phyloP scores from a whole-genome alignment of 2,888 invertebrate genomes.

The Watsonalla binaria region DNA sequence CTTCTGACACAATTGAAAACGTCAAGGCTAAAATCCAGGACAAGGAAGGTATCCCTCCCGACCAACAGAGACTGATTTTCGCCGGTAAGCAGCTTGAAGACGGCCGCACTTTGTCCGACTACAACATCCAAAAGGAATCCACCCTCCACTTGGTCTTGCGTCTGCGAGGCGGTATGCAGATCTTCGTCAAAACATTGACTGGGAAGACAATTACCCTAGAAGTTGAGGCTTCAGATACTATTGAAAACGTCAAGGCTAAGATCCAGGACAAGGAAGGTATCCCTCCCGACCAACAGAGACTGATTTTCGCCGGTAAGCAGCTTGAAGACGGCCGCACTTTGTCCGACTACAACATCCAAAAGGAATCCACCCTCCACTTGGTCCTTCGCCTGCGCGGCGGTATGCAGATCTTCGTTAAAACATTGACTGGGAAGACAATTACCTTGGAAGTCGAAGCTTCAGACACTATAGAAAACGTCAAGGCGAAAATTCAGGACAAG shows the following conservation, averaged over 20 bases:
- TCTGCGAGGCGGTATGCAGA: background rate
- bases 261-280: background rate
- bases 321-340: background rate
- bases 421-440: background rate
- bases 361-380: background rate
- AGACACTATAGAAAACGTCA: background rate
- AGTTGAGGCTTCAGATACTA: background rate
- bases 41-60: conserved; percentile 18
- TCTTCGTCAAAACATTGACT: background rate
- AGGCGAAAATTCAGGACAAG: background rate
- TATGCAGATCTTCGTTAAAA: conserved; percentile 27
- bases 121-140: conserved; percentile 9
- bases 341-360: background rate
- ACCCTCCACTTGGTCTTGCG: background rate
- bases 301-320: background rate
- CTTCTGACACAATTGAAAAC: conserved; percentile 20
- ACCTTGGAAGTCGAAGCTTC: background rate
- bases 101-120: conserved; percentile 12
- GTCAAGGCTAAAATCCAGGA: conserved; percentile 19
- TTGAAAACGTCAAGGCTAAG: background rate
- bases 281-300: background rate
- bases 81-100: conserved; percentile 13
- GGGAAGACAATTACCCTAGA: background rate
- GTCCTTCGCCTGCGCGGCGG: background rate
- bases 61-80: conserved; percentile 18